Percentiles rank a stretch among this genome's conserved stretches.
These are phyloP conservation scores for Melanotaenia boesemani DNA, from an alignment of 2,797 vertebrate species.

Conservation along the genomic window DNA sequence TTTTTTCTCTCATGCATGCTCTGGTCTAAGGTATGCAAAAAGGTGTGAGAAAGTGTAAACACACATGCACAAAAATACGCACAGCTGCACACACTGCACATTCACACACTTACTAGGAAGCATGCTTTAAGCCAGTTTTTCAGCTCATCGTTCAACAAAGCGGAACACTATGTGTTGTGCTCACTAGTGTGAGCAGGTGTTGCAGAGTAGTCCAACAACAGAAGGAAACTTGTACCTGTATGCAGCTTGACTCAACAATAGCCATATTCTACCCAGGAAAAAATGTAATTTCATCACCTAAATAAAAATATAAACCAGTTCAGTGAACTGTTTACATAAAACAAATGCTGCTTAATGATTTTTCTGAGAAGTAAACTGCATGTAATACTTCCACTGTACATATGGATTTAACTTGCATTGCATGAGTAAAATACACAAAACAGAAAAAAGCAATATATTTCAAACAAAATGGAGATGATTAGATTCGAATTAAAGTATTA, in stretches of 20 bases:
- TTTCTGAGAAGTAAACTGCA: not conserved
- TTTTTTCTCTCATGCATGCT: slow-evolving; percentile 44
- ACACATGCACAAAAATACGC: slow-evolving; percentile 35
- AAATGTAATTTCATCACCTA: not conserved
- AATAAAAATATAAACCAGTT: not conserved
- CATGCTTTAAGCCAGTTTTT: slow-evolving; percentile 58
- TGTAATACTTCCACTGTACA: not conserved
- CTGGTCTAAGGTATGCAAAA: slow-evolving; percentile 59
- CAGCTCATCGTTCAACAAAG: slow-evolving; percentile 49
- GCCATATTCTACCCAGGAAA: not conserved
- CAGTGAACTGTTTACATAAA: not conserved
- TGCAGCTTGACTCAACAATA: slow-evolving; percentile 14
- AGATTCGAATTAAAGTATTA: not conserved
- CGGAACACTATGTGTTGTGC: slow-evolving; percentile 24
- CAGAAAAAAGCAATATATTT: not conserved
- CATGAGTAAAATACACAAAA: not conserved
- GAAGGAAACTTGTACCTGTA: slow-evolving; percentile 18
- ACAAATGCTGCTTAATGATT: not conserved
- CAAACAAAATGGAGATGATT: not conserved
- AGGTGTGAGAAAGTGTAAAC: slow-evolving; percentile 42
- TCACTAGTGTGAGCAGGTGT: slow-evolving; percentile 33
- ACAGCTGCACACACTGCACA: slow-evolving; percentile 7
- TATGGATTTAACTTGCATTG: not conserved
- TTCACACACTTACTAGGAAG: slow-evolving; percentile 19
- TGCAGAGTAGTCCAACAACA: slow-evolving; percentile 24